These are phyloP conservation scores for Melanogrammus aeglefinus DNA, from an alignment of 2,797 vertebrate genomes.

Conservation along the genomic window DNA sequence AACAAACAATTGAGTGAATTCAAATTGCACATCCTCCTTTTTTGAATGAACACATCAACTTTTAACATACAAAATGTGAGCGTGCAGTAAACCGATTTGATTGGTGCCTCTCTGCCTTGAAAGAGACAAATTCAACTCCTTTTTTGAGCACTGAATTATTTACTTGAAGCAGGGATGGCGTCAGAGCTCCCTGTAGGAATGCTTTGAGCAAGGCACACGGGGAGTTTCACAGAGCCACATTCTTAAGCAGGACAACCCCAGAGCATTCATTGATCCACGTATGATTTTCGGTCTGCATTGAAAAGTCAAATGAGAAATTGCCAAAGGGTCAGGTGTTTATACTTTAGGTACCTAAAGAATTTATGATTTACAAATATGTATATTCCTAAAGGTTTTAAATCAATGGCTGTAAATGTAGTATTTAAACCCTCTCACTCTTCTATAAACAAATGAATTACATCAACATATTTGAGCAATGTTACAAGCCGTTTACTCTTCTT, in stretches of 20 bases:
- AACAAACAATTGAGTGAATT: neutral
- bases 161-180: constrained; percentile 43
- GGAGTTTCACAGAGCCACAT: neutral
- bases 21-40: neutral
- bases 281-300: neutral
- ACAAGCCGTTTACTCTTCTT: constrained; percentile 22
- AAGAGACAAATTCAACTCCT: neutral
- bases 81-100: neutral
- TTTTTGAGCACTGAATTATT: constrained; percentile 55
- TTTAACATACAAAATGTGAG: neutral
- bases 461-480: neutral
- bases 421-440: neutral
- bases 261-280: constrained; percentile 1
- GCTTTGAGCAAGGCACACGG: constrained; percentile 13
- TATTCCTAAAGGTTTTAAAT: neutral
- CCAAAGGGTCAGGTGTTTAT: neutral
- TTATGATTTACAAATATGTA: neutral
- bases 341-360: neutral
- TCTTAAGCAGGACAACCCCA: constrained; percentile 11
- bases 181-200: constrained; percentile 11
- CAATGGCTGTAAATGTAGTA: neutral
- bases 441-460: neutral
- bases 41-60: neutral
- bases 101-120: neutral
- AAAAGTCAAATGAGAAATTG: neutral